These are phyloP conservation scores for Spizella passerina DNA, from an alignment of 2,797 vertebrate genomes.

Conservation along the genomic window DNA sequence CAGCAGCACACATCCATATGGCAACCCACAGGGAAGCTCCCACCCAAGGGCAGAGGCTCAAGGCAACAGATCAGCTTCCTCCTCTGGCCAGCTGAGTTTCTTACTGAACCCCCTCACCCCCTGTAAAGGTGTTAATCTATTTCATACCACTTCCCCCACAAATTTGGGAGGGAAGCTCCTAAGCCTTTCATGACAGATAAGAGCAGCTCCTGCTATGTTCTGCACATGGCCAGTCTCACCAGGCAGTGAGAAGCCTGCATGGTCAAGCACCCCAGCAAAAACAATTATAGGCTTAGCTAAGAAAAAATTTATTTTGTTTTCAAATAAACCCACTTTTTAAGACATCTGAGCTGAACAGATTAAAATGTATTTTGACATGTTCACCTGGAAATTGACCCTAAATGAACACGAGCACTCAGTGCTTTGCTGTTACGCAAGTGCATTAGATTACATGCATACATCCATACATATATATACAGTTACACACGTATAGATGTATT, in stretches of 20 bases:
- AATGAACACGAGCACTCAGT: neutral
- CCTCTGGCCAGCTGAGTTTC: neutral
- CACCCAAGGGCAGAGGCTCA: neutral
- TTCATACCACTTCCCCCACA: conserved; percentile 22
- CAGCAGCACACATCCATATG: neutral
- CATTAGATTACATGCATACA: conserved; percentile 42
- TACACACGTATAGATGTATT: conserved; percentile 64
- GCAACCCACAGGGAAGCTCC: conserved; percentile 27
- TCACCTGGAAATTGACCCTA: conserved; percentile 3
- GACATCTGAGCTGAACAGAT: neutral
- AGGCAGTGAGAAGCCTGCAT: neutral
- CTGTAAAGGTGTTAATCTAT: neutral
- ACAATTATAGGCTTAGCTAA: neutral
- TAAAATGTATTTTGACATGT: neutral
- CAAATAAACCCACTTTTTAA: neutral
- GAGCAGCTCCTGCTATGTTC: conserved; percentile 33
- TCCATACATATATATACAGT: conserved; percentile 49
- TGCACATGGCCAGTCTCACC: neutral
- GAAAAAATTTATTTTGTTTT: neutral
- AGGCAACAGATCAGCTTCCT: neutral
- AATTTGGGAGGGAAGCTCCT: conserved; percentile 43
- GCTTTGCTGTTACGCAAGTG: neutral
- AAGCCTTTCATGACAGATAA: conserved; percentile 42
- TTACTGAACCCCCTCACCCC: neutral
- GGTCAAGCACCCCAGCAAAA: neutral